Conservation (phyloP, 2,797 vertebrate genomes). For the Telmatherina bonti region DNA sequence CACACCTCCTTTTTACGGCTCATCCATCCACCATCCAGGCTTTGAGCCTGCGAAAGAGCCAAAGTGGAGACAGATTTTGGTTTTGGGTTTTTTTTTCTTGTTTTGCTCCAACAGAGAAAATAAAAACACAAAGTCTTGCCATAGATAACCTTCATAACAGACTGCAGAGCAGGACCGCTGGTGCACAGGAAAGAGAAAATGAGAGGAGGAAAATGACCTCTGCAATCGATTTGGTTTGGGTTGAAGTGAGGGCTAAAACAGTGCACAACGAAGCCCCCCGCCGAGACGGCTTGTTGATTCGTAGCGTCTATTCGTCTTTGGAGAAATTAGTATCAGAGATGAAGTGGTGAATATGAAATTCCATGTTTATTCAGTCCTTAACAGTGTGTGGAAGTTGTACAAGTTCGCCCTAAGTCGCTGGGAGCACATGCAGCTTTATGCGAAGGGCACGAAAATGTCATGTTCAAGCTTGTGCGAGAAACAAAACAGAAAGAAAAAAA, state of each 20-base stretch:
- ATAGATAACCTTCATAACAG: conserved; percentile 48
- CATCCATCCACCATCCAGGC: conserved; percentile 41
- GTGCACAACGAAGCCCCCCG: conserved; percentile 36
- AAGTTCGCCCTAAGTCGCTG: conserved; percentile 14
- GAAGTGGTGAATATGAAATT: conserved; percentile 47
- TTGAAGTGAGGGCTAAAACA: conserved; percentile 64
- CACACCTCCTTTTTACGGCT: conserved; percentile 25
- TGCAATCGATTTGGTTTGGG: conserved; percentile 77
- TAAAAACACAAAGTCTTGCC: conserved; percentile 65
- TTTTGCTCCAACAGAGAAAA: conserved; percentile 69
- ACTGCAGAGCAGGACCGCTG: conserved; percentile 58
- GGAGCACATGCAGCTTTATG: conserved; percentile 14
- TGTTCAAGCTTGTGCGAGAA: not conserved
- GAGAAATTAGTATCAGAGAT: conserved; percentile 27
- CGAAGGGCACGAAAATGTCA: conserved; percentile 31
- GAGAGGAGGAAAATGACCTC: conserved; percentile 70
- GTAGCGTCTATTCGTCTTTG: conserved; percentile 61
- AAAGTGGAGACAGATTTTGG: conserved; percentile 78
- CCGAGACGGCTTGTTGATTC: conserved; percentile 58
- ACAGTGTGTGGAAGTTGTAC: conserved; percentile 15
- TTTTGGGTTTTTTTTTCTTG: conserved; percentile 45
- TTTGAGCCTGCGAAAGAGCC: conserved; percentile 53
- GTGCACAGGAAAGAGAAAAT: conserved; percentile 60
- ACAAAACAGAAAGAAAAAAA: too few relatives aligned
- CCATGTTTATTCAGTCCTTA: conserved; percentile 37